A percentile compares a stretch with the other conserved stretches of the same genome.
These are phyloP conservation scores for Drosophila emarginata DNA, from an alignment of 2,888 invertebrate genomes.

Conservation along the genomic window DNA sequence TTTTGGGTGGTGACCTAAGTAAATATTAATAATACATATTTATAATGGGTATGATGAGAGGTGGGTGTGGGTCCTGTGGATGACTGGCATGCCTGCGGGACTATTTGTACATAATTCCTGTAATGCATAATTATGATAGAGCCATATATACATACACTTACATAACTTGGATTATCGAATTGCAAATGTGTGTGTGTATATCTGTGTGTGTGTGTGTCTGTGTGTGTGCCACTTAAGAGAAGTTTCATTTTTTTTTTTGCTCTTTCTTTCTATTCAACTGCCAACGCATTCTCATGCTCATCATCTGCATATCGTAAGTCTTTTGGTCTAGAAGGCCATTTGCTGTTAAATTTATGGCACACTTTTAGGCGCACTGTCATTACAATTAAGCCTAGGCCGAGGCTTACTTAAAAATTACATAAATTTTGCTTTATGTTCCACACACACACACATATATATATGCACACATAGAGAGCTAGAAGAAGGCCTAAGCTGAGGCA, in stretches of 20 bases:
- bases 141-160: constrained; percentile 13
- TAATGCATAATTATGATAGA: constrained; percentile 63
- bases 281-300: neutral
- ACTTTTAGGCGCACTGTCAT: constrained; percentile 66
- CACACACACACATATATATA: constrained; percentile 14
- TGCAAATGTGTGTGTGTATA: neutral
- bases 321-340: constrained; percentile 41
- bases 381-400: constrained; percentile 57
- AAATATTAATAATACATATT: constrained; percentile 80
- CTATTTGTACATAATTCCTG: constrained; percentile 75
- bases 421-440: constrained; percentile 75
- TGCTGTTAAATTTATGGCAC: constrained; percentile 72
- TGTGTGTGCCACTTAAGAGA: constrained; percentile 11
- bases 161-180: constrained; percentile 51
- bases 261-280: neutral
- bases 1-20: constrained; percentile 68
- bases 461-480: constrained; percentile 9
- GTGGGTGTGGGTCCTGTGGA: neutral
- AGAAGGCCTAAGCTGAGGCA: constrained; percentile 50
- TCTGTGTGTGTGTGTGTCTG: neutral
- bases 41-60: constrained; percentile 51
- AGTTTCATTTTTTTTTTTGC: neutral
- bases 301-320: constrained; percentile 22
- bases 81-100: constrained; percentile 44
- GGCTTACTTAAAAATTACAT: constrained; percentile 79